phyloP scores from a whole-genome alignment of 1,140 invertebrate genomes.

The Littorina saxatilis region DNA sequence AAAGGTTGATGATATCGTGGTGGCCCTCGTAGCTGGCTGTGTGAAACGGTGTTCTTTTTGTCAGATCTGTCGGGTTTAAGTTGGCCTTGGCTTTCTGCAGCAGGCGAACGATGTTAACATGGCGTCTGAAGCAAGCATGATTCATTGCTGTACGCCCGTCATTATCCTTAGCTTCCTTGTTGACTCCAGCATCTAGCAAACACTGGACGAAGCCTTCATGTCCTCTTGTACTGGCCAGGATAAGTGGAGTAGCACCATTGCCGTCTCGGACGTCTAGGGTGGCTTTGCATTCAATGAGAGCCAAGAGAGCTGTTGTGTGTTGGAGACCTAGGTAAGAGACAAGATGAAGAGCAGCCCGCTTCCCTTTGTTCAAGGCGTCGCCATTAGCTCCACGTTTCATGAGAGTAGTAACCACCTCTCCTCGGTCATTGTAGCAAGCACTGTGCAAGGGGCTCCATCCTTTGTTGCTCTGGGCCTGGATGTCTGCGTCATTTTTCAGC shows the following conservation, averaged over 20 bases:
- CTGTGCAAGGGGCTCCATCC: slow-evolving; percentile 89
- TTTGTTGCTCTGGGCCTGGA: slow-evolving; percentile 74
- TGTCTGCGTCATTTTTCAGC: slow-evolving; percentile 77
- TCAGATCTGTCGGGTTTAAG: neutral
- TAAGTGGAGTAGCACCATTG: neutral
- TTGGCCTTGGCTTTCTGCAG: neutral
- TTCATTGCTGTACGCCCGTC: neutral
- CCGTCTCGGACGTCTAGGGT: neutral
- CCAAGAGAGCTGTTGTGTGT: neutral
- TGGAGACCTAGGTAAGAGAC: neutral
- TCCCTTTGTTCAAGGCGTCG: neutral
- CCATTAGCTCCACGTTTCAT: neutral
- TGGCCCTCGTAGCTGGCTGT: neutral
- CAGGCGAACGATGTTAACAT: neutral
- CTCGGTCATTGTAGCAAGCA: slow-evolving; percentile 94
- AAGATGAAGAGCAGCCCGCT: neutral
- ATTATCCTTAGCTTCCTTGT: neutral
- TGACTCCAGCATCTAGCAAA: neutral
- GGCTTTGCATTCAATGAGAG: neutral
- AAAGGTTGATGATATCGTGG: neutral
- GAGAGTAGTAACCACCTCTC: slow-evolving; percentile 78
- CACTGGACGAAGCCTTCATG: neutral
- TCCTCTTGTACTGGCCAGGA: neutral
- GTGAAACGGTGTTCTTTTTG: neutral
- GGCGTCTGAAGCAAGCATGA: neutral